Percentiles rank a stretch among this genome's conserved stretches.
Conservation (phyloP, 1,140 invertebrate species). For the Drosophila teissieri region DNA sequence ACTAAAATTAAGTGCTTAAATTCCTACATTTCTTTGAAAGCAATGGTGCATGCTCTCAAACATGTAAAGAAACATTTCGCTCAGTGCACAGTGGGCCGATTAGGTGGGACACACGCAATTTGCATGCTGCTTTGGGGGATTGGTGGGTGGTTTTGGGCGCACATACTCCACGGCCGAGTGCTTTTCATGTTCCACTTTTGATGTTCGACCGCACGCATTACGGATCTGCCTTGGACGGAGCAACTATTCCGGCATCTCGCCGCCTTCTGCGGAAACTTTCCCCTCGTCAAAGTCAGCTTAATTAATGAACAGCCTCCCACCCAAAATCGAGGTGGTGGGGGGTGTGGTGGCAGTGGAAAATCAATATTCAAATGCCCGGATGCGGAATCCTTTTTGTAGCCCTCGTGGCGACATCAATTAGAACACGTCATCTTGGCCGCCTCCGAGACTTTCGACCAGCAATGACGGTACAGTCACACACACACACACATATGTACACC, state of each 20-base stretch:
- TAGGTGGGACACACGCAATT: constrained; percentile 33
- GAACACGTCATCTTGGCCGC: constrained; percentile 70
- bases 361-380: constrained; percentile 64
- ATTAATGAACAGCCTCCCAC: constrained; percentile 65
- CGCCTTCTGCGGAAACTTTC: constrained; percentile 58
- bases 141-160: constrained; percentile 24
- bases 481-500: constrained; percentile 7
- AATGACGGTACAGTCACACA: constrained; percentile 68
- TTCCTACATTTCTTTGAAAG: too few relatives aligned
- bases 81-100: constrained; percentile 4
- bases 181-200: constrained; percentile 74
- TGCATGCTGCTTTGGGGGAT: constrained; percentile 14
- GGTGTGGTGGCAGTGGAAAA: constrained; percentile 37
- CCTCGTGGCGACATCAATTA: constrained; percentile 72
- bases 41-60: too few relatives aligned
- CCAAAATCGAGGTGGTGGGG: not conserved
- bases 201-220: constrained; percentile 67
- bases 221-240: constrained; percentile 32
- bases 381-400: constrained; percentile 14
- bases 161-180: constrained; percentile 63
- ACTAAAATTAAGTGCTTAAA: too few relatives aligned
- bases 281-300: constrained; percentile 80
- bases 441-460: constrained; percentile 19
- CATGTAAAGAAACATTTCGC: not conserved
- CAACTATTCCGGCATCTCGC: constrained; percentile 36